A percentile compares a stretch with the other conserved stretches of the same genome.
These are phyloP conservation scores for Dinoponera quadriceps DNA, from an alignment of 1,140 invertebrate species.

Conservation along the genomic window DNA sequence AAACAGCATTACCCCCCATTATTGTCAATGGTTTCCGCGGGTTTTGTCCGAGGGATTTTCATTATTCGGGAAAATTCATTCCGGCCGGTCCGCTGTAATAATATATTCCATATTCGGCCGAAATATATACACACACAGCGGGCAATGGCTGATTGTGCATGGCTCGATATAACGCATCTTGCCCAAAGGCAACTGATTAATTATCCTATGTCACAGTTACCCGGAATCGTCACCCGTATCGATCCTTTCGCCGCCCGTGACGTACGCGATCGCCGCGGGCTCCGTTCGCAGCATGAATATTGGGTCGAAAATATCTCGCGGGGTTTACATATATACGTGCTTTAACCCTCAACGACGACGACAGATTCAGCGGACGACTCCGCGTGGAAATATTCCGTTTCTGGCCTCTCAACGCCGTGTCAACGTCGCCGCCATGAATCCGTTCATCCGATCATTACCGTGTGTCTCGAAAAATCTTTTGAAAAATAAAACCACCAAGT, in stretches of 20 bases:
- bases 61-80: conserved; percentile 21
- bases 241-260: conserved; percentile 10
- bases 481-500: too few species aligned
- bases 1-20: neutral
- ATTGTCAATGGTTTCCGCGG: neutral
- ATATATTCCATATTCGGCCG: conserved; percentile 29
- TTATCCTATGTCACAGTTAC: conserved; percentile 47
- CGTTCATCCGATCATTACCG: too few species aligned
- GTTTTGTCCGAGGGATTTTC: conserved; percentile 16
- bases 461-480: too few species aligned
- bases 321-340: neutral
- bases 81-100: neutral
- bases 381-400: neutral
- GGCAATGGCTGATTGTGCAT: conserved; percentile 33
- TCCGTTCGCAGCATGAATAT: too few species aligned
- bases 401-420: neutral
- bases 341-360: neutral
- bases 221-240: conserved; percentile 36
- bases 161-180: conserved; percentile 7
- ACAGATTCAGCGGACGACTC: neutral
- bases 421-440: neutral
- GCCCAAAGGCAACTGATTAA: conserved; percentile 42
- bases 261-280: neutral
- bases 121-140: too few species aligned
- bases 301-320: neutral